Evolutionary conservation across 2,797 vertebrate genomes (phyloP).

Genomic region (Chrysocyon brachyurus): DNA sequence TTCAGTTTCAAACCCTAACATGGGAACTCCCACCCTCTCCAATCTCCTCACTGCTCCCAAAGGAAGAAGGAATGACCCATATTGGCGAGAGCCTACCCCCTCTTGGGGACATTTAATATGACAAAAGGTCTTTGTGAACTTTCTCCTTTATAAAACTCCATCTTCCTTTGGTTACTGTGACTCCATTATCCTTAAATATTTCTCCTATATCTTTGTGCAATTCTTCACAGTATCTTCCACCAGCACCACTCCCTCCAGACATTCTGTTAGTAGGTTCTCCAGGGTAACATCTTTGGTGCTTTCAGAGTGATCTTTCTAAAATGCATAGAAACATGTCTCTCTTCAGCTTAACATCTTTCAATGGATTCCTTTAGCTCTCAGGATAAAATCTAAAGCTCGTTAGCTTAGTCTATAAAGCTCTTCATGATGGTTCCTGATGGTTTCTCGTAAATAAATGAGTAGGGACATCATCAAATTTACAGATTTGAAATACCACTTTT

Average conservation of each 20-base stretch:
- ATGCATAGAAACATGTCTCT: neutral
- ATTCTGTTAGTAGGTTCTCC: neutral
- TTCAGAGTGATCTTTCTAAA: conserved; percentile 35
- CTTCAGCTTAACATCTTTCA: neutral
- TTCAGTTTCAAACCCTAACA: neutral
- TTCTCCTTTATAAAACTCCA: conserved; percentile 19
- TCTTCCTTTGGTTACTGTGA: neutral
- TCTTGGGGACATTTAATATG: neutral
- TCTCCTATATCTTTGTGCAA: neutral
- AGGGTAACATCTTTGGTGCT: neutral
- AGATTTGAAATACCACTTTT: neutral
- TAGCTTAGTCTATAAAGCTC: neutral
- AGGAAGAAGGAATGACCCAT: neutral
- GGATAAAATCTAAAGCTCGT: neutral
- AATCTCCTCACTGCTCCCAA: neutral
- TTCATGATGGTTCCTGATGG: neutral
- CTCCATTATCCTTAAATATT: neutral
- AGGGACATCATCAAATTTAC: neutral
- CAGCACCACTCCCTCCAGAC: neutral
- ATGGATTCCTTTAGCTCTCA: neutral
- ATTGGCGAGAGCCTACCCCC: neutral
- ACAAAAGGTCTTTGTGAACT: neutral
- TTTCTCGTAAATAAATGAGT: neutral
- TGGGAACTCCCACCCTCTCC: neutral
- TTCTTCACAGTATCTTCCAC: neutral